Evolutionary conservation across 1,140 invertebrate species (phyloP).

Genomic region (Drosophila pruinosa): DNA sequence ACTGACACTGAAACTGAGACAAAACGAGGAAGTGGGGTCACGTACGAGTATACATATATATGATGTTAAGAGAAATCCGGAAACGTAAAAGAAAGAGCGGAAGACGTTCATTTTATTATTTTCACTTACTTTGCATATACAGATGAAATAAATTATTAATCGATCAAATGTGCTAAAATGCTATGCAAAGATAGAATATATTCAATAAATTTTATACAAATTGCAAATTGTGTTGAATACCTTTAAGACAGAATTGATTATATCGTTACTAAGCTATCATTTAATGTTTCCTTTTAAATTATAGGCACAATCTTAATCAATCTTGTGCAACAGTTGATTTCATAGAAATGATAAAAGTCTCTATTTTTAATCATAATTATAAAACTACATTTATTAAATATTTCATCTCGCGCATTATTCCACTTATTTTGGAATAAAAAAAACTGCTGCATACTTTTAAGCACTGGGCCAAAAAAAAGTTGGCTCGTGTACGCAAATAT

Average conservation of each 20-base stretch:
- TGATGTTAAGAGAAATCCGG: not conserved
- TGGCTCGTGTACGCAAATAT: constrained; percentile 47
- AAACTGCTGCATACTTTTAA: constrained; percentile 31
- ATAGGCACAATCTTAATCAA: no score
- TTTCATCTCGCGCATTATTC: not conserved
- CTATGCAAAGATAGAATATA: not conserved
- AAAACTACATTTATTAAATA: no score
- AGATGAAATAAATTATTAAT: not conserved
- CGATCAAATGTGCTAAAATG: not conserved
- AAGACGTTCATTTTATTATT: not conserved
- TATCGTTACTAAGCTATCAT: no score
- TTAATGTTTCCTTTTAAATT: no score
- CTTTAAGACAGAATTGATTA: not conserved
- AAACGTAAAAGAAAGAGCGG: not conserved
- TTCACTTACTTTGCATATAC: not conserved
- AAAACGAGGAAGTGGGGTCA: not conserved
- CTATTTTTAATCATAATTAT: no score
- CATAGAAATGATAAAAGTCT: no score
- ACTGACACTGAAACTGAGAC: no score
- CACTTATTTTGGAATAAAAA: not conserved
- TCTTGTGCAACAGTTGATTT: no score
- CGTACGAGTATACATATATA: not conserved
- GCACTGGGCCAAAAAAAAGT: not conserved
- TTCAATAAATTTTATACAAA: not conserved
- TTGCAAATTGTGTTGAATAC: not conserved